Evolutionary conservation across 2,888 invertebrate species (phyloP).

Genomic region (Callyntrura guangdongensis): DNA sequence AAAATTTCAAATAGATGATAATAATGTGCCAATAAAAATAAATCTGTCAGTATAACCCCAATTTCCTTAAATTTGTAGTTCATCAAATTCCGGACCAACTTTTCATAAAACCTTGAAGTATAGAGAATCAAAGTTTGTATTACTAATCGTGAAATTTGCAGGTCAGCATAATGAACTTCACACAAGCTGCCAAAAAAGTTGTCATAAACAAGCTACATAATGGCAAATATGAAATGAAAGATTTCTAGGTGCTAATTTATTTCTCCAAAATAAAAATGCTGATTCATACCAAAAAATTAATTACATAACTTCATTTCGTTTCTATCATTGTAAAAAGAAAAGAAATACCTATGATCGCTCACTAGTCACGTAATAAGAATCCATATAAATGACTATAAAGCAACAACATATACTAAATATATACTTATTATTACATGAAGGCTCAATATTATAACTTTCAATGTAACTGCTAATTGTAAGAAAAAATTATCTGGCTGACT

Average conservation of each 20-base stretch:
- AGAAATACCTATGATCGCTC: not conserved
- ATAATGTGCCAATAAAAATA: not conserved
- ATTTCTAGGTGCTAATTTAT: constrained; percentile 16
- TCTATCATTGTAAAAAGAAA: not conserved
- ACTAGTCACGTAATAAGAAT: constrained; percentile 9
- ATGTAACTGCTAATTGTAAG: too few species aligned
- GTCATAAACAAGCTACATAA: not conserved
- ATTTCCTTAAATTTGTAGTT: constrained; percentile 24
- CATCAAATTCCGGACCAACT: constrained; percentile 27
- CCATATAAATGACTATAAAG: not conserved
- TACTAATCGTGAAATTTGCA: constrained; percentile 27
- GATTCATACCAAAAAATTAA: constrained; percentile 41
- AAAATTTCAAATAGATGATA: not conserved
- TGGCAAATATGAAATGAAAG: not conserved
- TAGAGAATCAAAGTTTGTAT: not conserved
- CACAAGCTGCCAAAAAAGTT: constrained; percentile 14
- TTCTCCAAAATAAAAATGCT: constrained; percentile 25
- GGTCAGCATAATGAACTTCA: constrained; percentile 2
- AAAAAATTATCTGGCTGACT: constrained; percentile 40
- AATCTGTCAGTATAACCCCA: not conserved
- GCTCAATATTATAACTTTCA: too few species aligned
- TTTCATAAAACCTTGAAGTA: not conserved
- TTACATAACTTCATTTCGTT: constrained; percentile 24
- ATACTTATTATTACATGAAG: too few species aligned
- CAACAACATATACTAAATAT: not conserved